Conservation (phyloP, 2,797 vertebrate genomes). For the Salmo trutta region DNA sequence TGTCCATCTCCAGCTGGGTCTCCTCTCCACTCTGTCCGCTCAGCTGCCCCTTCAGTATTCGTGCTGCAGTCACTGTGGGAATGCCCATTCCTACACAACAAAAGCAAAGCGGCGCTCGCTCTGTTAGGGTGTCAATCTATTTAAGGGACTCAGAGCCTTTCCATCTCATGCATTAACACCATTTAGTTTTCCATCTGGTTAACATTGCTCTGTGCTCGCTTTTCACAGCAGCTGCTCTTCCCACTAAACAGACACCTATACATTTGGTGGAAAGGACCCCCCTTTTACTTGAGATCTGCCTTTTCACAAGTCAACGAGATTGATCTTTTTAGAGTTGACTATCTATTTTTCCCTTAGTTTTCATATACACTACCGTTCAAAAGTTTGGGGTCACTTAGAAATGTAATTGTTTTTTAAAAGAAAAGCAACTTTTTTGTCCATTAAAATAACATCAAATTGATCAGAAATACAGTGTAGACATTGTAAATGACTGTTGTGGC, state of each 20-base stretch:
- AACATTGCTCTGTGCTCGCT: neutral
- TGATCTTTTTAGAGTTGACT: neutral
- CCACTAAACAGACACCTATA: neutral
- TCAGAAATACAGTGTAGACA: too few relatives aligned
- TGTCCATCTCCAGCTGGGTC: constrained; percentile 92
- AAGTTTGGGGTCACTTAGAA: too few relatives aligned
- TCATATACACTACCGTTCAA: neutral
- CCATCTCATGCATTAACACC: constrained; percentile 12
- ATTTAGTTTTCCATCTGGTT: neutral
- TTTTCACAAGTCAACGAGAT: neutral
- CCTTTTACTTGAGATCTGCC: neutral
- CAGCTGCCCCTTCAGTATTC: constrained; percentile 95
- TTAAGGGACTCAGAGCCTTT: neutral
- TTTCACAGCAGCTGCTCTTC: neutral
- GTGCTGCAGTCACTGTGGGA: constrained; percentile 90
- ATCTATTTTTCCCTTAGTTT: neutral
- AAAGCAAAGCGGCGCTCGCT: constrained; percentile 19
- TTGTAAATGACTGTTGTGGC: too few relatives aligned
- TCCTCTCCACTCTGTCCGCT: constrained; percentile 85
- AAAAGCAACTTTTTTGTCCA: too few relatives aligned
- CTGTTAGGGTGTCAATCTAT: neutral
- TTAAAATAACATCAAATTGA: too few relatives aligned
- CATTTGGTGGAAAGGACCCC: neutral
- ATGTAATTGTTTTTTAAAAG: too few relatives aligned
- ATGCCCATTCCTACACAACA: constrained; percentile 87